Evolutionary conservation across 2,113 vertebrate genomes (phyloP).

Genomic region (Sinocyclocheilus anophthalmus): DNA sequence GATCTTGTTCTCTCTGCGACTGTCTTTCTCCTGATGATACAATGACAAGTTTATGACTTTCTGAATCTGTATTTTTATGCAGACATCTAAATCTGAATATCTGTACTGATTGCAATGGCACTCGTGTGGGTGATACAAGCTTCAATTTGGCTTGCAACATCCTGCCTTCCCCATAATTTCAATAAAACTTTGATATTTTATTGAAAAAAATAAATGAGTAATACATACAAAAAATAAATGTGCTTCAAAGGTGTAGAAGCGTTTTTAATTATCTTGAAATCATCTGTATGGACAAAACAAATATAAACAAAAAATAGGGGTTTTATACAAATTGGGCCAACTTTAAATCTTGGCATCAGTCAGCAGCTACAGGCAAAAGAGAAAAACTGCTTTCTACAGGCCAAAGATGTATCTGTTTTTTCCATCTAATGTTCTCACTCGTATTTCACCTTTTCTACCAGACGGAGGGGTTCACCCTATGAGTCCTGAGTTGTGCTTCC

Average conservation of each 20-base stretch:
- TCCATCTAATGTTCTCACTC: slow-evolving; percentile 25
- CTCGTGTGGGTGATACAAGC: not conserved
- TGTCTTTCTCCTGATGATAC: not conserved
- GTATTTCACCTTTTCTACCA: not conserved
- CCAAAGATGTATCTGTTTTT: slow-evolving; percentile 35
- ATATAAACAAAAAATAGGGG: not conserved
- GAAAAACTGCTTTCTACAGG: not conserved
- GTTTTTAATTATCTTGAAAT: not conserved
- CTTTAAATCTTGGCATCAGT: not conserved
- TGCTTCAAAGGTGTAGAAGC: not conserved
- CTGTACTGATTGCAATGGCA: not conserved
- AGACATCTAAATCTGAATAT: not conserved
- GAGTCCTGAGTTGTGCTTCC: not conserved
- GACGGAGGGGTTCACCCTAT: not conserved
- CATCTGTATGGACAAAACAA: not conserved
- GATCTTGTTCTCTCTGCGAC: not conserved
- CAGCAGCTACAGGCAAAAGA: not conserved
- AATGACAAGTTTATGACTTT: not conserved
- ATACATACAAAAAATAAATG: not conserved
- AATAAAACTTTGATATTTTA: not conserved
- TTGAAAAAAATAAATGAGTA: not conserved
- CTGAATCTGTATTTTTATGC: slow-evolving; percentile 25
- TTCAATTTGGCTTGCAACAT: not conserved
- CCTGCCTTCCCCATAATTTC: not conserved
- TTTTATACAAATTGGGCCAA: not conserved